Percentiles rank a stretch among this genome's conserved stretches.
These are phyloP conservation scores for Silurus asotus DNA, from an alignment of 2,113 vertebrate genomes.

Conservation along the genomic window DNA sequence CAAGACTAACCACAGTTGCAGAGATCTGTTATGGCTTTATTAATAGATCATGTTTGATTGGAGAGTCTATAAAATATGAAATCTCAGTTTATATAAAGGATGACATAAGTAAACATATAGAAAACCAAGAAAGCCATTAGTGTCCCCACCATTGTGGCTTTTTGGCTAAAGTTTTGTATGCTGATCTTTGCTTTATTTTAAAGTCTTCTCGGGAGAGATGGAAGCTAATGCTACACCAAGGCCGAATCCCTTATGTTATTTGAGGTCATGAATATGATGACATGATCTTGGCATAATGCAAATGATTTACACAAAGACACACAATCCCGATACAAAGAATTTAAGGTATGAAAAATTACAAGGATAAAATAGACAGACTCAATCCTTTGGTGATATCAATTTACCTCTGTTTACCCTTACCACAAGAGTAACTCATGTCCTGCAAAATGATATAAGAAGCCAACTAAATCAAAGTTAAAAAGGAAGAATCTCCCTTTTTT, in stretches of 20 bases:
- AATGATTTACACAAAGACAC: conserved; percentile 35
- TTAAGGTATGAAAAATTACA: conserved; percentile 28
- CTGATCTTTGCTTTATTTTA: conserved; percentile 25
- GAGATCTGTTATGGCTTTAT: conserved; percentile 10
- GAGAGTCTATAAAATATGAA: conserved; percentile 17
- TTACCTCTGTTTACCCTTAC: conserved; percentile 2
- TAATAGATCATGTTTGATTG: conserved; percentile 30
- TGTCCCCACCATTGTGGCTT: conserved; percentile 13
- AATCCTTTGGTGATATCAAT: conserved; percentile 32
- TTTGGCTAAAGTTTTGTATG: conserved; percentile 20
- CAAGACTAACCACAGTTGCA: conserved; percentile 1
- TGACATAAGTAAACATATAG: conserved; percentile 25
- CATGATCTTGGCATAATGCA: neutral
- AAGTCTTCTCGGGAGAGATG: neutral
- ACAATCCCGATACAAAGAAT: conserved; percentile 35
- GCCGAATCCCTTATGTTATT: neutral
- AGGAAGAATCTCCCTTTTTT: conserved; percentile 41
- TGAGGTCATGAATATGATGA: conserved; percentile 1
- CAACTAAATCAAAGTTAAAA: conserved; percentile 32
- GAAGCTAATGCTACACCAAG: neutral
- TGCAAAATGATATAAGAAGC: neutral
- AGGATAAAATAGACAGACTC: conserved; percentile 9
- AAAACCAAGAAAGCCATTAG: conserved; percentile 33
- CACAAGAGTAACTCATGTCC: neutral
- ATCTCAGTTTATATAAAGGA: conserved; percentile 32